Evolutionary conservation across 2,113 vertebrate species (phyloP).

Genomic region (Lanius ludovicianus): DNA sequence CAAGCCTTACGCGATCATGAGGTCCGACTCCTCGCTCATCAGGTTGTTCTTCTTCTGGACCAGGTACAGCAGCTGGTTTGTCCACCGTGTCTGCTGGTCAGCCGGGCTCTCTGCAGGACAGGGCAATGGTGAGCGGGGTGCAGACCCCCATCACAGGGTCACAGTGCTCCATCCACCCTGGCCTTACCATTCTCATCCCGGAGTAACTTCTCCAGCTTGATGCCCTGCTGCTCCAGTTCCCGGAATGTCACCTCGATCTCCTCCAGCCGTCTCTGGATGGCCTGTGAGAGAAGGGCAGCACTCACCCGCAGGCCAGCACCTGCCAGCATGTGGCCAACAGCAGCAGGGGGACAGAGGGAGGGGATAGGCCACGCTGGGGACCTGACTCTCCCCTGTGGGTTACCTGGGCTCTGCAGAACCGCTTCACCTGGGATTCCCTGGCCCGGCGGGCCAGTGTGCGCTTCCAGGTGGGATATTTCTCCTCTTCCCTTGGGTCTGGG

Average conservation of each 20-base stretch:
- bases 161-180: accelerated
- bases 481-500: constrained; percentile 49
- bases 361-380: background rate
- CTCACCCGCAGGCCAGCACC: accelerated
- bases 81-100: constrained; percentile 75
- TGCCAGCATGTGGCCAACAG: background rate
- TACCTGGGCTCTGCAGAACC: constrained; percentile 90
- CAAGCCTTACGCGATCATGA: constrained; percentile 88
- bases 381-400: background rate
- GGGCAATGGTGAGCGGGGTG: background rate
- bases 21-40: constrained; percentile 89
- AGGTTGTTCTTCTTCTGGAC: constrained; percentile 89
- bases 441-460: constrained; percentile 80
- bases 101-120: background rate
- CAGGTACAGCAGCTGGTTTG: constrained; percentile 86
- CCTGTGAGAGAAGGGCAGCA: constrained; percentile 55
- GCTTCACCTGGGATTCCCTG: constrained; percentile 82
- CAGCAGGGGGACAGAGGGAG: background rate
- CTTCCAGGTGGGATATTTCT: constrained; percentile 78
- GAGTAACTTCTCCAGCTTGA: constrained; percentile 80
- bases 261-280: constrained; percentile 89
- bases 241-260: constrained; percentile 89
- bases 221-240: constrained; percentile 87
- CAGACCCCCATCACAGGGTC: accelerated
- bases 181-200: constrained; percentile 78